Conservation (phyloP, 2,113 vertebrate species). For the Danio rerio region DNA sequence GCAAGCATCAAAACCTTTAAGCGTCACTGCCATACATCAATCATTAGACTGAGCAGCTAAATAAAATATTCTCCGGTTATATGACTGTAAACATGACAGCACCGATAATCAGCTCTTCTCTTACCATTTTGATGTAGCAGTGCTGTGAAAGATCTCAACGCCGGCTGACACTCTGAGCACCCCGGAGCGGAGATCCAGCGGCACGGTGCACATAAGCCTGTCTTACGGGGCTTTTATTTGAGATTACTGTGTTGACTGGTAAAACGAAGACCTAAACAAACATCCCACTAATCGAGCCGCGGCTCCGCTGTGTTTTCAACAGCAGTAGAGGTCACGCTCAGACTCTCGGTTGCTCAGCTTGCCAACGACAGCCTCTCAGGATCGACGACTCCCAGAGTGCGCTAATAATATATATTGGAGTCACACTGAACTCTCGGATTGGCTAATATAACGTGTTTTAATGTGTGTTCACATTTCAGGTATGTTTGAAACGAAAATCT, state of each 20-base stretch:
- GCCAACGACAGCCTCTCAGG: conserved; percentile 63
- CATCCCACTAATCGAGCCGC: conserved; percentile 68
- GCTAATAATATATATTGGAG: no score
- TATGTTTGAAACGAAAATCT: not conserved
- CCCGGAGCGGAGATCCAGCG: conserved; percentile 72
- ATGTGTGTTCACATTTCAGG: not conserved
- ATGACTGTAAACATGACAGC: not conserved
- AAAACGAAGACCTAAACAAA: conserved; percentile 52
- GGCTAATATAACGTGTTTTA: not conserved
- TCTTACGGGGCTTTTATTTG: conserved; percentile 60
- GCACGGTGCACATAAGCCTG: conserved; percentile 78
- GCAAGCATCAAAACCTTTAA: not conserved
- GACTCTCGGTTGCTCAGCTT: conserved; percentile 44
- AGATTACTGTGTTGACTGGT: conserved; percentile 58
- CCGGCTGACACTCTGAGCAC: conserved; percentile 72
- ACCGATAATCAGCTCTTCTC: conserved; percentile 44
- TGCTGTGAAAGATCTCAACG: conserved; percentile 69
- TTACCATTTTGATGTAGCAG: conserved; percentile 80
- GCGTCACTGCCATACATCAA: not conserved
- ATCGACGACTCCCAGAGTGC: not conserved
- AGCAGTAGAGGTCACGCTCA: conserved; percentile 81
- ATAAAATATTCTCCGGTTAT: not conserved
- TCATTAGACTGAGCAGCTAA: not conserved
- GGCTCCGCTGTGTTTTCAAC: conserved; percentile 76
- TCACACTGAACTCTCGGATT: not conserved